Evolutionary conservation across 2,888 invertebrate genomes (phyloP), one percentile per base, ranked within the genome.

Genomic region (Meliscaeva auricollis): DNA sequence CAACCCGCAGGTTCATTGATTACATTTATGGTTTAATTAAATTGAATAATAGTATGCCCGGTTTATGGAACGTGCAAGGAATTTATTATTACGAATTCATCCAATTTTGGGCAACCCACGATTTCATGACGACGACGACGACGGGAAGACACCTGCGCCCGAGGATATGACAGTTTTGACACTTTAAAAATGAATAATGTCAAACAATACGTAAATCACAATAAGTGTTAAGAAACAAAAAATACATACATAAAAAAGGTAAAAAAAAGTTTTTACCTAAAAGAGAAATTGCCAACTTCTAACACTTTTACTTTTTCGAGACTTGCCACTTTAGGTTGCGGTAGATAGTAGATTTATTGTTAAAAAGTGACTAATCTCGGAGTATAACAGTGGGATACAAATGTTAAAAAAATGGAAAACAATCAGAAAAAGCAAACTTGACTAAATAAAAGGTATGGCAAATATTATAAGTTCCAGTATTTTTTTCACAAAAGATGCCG

Each of bases 11-110:
- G 66, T 60, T 62, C 62, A 73, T 48, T 62, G 60, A 82, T 82
- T 82, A 73, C 77, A 82, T 73, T 82, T 82, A 82, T 82, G 82
- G 77, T 66, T 77, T 68, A 73, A 82, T 77, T 68, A 66, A 82
- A 82, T 82, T 82, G 77, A 82, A 82, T 82, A 82, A 64, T 70
- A 76, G n/a, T 80, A 52, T 41, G 52, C 68, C 76, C 60, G 46
- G 66, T 17, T 20, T 35, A 54, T 30, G 60, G 60, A 62, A 73
- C 82, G 82, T 77, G 82, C 1, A 41, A 6, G 9, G 82, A 66
- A 68, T 77, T 13, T 52, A 6, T 68, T 30, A 76, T 76, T 76
- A 11, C 22, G 52, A 58, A 50, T 46, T 60, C 15, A 38, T 58
- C 44, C 66, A 50, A 66, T 52, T 73, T 73, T 66, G 66, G 66